phyloP scores from a whole-genome alignment of 2,797 vertebrate species.

The Pelobates cultripes region DNA sequence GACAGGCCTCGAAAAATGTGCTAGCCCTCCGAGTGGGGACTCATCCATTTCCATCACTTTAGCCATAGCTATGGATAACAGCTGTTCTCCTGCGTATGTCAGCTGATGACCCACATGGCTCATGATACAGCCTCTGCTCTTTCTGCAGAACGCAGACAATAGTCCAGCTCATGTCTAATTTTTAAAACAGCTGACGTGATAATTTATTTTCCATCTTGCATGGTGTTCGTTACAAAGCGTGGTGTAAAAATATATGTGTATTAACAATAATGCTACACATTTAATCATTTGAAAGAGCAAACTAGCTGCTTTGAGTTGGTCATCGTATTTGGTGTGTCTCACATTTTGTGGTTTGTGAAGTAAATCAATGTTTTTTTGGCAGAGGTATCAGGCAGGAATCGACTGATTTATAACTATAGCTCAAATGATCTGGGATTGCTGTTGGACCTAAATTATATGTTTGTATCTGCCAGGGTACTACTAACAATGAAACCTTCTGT shows the following conservation, averaged over 20 bases:
- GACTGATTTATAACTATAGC: neutral
- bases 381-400: too few species aligned
- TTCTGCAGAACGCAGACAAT: neutral
- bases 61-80: conserved; percentile 61
- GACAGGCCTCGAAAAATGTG: conserved; percentile 51
- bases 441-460: neutral
- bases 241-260: neutral
- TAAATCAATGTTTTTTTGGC: too few species aligned
- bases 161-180: conserved; percentile 1
- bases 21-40: conserved; percentile 64
- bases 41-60: conserved; percentile 64
- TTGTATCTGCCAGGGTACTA: too few species aligned
- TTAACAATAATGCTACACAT: too few species aligned
- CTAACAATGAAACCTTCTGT: too few species aligned
- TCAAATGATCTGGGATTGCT: neutral
- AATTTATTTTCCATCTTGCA: neutral
- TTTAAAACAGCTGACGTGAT: conserved; percentile 7
- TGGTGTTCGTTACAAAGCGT: neutral
- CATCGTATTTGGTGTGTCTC: too few species aligned
- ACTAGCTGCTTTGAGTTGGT: too few species aligned
- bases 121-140: neutral
- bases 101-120: conserved; percentile 62
- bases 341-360: too few species aligned
- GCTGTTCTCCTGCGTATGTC: conserved; percentile 64
- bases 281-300: too few species aligned